Evolutionary conservation across 2,113 vertebrate species (phyloP), one percentile per base, ranked within the genome.

Genomic region (Tapirus terrestris): DNA sequence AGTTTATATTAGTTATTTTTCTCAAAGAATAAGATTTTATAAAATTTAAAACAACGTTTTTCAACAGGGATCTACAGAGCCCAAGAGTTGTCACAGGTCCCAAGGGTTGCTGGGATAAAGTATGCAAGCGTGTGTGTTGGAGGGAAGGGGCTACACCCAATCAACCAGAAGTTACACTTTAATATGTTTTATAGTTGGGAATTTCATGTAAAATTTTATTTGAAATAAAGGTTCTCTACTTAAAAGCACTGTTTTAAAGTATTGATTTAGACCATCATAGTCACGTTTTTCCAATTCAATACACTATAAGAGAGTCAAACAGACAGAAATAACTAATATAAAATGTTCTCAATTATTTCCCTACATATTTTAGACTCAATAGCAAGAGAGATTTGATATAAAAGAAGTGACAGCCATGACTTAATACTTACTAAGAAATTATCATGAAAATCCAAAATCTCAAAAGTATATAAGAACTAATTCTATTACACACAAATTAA

Each of bases 381-480:
- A 82, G 25, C 53, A 94, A 87, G 67, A 83, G 73, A 63, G 10
- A 89, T 68, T 48, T 96, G 67, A 97, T 58, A 79, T 53, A 53
- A 53, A 96, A 60, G 43, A 81, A 27, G 60, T 72, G 17, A 65
- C 92, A 94, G 61, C 70, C 18, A 82, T 76, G 36, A 80, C 23
- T 87, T 43, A 82, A 70, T 53, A 84, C 56, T 61, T 65, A 88
- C 43, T 68, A 80, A 93, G 39, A 95, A 95, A 58, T 58, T 92
- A 73, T 33, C 31, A 84, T 45, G 8, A 96, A 96, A 94, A 88
- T 36, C 7, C 70, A 13, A 75, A 76, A 79, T 13, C 60, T 75
- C 12, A 73, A 80, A 86, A 87, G 27, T 56, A 80, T 83, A 51
- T 72, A 27, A 85, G 25, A 80, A 94, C 61, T 68, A 93, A 85